A percentile compares a stretch with the other conserved stretches of the same genome.
Evolutionary conservation across 2,797 vertebrate species (phyloP).

Genomic region (Intellagama lesueurii): DNA sequence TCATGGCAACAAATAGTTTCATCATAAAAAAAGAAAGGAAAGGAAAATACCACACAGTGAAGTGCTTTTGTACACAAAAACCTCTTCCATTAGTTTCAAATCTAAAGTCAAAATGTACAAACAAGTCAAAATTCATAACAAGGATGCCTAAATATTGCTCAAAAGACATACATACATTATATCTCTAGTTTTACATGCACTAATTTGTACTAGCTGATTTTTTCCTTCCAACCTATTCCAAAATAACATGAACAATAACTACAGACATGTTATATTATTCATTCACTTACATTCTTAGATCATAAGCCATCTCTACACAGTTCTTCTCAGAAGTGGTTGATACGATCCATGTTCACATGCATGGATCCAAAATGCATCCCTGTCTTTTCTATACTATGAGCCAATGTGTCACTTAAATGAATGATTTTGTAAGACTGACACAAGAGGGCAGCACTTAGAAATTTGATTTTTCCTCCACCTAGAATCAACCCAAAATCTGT

Average conservation of each 20-base stretch:
- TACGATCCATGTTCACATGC: not conserved
- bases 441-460: constrained; percentile 50
- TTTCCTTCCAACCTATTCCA: no score
- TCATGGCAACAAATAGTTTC: not conserved
- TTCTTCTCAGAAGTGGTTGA: not conserved
- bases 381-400: not conserved
- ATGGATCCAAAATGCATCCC: not conserved
- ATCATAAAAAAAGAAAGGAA: no score
- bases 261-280: not conserved
- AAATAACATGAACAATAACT: not conserved
- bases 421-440: constrained; percentile 31
- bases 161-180: not conserved
- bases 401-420: not conserved
- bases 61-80: not conserved
- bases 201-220: not conserved
- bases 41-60: not conserved
- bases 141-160: not conserved
- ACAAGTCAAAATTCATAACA: not conserved
- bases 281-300: not conserved
- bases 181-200: not conserved
- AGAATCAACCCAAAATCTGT: not conserved
- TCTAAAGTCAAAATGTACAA: not conserved
- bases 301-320: not conserved
- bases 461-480: not conserved
- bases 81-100: not conserved